Percentiles rank a stretch among this genome's conserved stretches.
Conservation (phyloP, 2,113 vertebrate species). For the Calyptomena viridis region DNA sequence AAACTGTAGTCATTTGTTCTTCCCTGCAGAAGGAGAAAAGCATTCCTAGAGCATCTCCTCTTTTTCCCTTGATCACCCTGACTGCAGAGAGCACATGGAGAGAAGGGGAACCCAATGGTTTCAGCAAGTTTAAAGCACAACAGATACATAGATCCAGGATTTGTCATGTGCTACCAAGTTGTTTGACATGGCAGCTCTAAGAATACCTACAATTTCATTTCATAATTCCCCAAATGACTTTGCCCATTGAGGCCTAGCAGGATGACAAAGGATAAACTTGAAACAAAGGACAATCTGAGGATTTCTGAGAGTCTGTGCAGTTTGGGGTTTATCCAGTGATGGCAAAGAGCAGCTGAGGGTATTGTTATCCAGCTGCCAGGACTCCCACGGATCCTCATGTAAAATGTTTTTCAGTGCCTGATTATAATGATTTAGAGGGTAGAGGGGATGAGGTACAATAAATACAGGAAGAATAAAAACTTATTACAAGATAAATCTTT, state of each 20-base stretch:
- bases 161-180: neutral
- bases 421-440: neutral
- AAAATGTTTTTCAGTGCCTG: neutral
- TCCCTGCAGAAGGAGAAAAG: neutral
- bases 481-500: neutral
- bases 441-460: neutral
- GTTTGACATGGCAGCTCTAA: neutral
- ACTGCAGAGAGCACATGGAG: neutral
- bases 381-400: neutral
- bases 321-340: neutral
- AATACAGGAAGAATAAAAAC: neutral
- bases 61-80: neutral
- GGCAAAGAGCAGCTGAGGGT: neutral
- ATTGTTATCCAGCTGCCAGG: neutral
- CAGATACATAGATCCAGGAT: neutral
- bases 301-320: neutral
- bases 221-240: neutral
- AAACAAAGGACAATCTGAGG: neutral
- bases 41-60: neutral
- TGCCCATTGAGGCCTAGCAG: neutral
- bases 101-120: neutral
- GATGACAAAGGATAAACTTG: neutral
- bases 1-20: neutral
- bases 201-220: neutral
- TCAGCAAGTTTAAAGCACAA: neutral